phyloP scores from a whole-genome alignment of 2,797 vertebrate genomes.

The Chelidonichthys spinosus region DNA sequence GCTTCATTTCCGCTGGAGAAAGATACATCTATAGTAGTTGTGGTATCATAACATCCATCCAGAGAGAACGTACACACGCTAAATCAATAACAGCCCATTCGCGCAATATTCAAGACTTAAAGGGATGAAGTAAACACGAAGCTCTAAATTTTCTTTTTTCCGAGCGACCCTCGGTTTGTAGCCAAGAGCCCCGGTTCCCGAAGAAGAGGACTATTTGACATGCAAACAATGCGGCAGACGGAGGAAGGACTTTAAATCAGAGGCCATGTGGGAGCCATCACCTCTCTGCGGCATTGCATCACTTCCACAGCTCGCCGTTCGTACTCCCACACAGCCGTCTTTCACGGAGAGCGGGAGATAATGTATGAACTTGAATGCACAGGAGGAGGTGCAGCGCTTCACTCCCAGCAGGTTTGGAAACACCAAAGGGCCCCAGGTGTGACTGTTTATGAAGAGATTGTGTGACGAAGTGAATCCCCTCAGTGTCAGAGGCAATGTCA shows the following conservation, averaged over 20 bases:
- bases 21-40: not conserved
- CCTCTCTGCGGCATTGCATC: slow-evolving; percentile 48
- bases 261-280: slow-evolving; percentile 38
- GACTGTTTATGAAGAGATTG: slow-evolving; percentile 66
- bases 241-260: slow-evolving; percentile 48
- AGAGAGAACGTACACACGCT: slow-evolving; percentile 4
- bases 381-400: slow-evolving; percentile 32
- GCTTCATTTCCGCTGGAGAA: slow-evolving; percentile 13
- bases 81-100: slow-evolving; percentile 30
- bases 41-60: slow-evolving; percentile 9
- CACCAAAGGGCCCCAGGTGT: slow-evolving; percentile 55
- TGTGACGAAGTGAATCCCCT: slow-evolving; percentile 55
- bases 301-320: slow-evolving; percentile 48
- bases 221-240: slow-evolving; percentile 54
- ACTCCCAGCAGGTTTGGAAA: slow-evolving; percentile 61
- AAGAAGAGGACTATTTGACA: slow-evolving; percentile 34
- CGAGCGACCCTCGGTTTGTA: not conserved
- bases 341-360: slow-evolving; percentile 39
- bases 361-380: slow-evolving; percentile 54
- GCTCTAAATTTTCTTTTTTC: slow-evolving; percentile 18
- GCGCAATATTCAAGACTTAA: not conserved
- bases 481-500: slow-evolving; percentile 5
- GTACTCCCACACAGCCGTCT: slow-evolving; percentile 39
- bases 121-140: slow-evolving; percentile 9
- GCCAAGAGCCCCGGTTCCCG: not conserved